Evolutionary conservation across 2,113 vertebrate genomes (phyloP), one percentile per base, ranked within the genome.

Genomic region (Notechis scutatus): DNA sequence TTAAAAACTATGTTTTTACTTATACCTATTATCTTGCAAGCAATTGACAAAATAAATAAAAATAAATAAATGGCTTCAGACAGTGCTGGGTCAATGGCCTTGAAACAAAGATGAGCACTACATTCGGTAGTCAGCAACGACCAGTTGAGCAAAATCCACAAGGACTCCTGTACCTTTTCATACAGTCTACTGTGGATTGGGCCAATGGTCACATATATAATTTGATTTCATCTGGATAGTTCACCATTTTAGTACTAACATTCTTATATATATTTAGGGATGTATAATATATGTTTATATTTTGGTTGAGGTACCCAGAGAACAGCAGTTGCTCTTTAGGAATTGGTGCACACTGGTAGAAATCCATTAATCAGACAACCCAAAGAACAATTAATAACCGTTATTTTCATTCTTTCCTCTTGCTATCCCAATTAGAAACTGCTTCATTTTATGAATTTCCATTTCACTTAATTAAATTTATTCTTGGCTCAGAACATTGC

Each of bases 351-450:
- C 21, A 5, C 45, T 86, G 55, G 24, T 56, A 87, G 74, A 86
- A 90, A 29, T 61, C 88, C 55, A 93, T 86, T 87, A 90, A 90
- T 54, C 45, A 90, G 74, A 39, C n/a, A 64, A 56, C n/a, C 89
- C 45, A 90, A 93, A 86, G 88, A 90, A 56, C 74, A 93, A 93
- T 93, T 93, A 42, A 87, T 93, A 90, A 93, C 61, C 87, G 74
- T 90, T 90, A 87, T 64, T 90, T 74, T 90, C 42, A 74, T 64
- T 87, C 45, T 57, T 93, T 90, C 56, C 4, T 52, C 24, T 86
- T 54, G 54, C 55, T 86, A 56, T 57, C 88, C 92, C 45, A 90
- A 87, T 93, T 90, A 93, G 92, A 29, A 85, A 59, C 39, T 92
- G 88, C 89, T 90, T 87, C 88, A 90, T 90, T 86, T 93, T 90